phyloP scores from a whole-genome alignment of 1,140 invertebrate species.

The Drosophila subobscura region DNA sequence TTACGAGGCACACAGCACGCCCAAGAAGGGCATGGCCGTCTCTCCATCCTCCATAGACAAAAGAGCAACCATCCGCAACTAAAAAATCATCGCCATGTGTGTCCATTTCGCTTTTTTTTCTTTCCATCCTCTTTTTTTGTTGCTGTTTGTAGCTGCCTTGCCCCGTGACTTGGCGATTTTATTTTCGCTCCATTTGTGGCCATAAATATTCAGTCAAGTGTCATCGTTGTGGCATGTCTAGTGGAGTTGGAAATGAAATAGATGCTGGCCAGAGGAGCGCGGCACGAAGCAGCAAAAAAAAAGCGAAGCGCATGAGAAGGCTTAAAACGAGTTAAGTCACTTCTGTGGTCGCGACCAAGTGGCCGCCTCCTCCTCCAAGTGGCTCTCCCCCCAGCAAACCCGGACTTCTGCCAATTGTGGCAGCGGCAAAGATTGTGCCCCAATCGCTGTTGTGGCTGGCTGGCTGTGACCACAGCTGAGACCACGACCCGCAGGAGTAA shows the following conservation, averaged over 20 bases:
- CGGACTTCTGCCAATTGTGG: slow-evolving; percentile 52
- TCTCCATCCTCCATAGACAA: slow-evolving; percentile 11
- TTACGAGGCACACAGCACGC: slow-evolving; percentile 27
- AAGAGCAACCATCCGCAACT: slow-evolving; percentile 33
- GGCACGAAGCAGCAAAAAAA: background rate
- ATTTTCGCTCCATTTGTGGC: slow-evolving; percentile 81
- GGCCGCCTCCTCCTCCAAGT: slow-evolving; percentile 48
- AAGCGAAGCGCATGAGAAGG: slow-evolving; percentile 53
- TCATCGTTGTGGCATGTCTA: slow-evolving; percentile 77
- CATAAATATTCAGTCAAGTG: slow-evolving; percentile 82
- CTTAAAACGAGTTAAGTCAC: slow-evolving; percentile 81
- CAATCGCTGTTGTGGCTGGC: slow-evolving; percentile 7
- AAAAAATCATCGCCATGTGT: slow-evolving; percentile 62
- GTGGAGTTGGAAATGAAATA: slow-evolving; percentile 80
- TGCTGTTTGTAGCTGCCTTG: slow-evolving; percentile 23
- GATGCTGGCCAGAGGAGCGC: slow-evolving; percentile 45
- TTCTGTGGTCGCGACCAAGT: slow-evolving; percentile 77
- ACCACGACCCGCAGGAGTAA: slow-evolving; percentile 22
- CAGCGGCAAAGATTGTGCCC: slow-evolving; percentile 34
- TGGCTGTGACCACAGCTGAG: slow-evolving; percentile 43
- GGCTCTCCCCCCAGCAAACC: background rate
- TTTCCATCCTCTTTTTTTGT: slow-evolving; percentile 21
- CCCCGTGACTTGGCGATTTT: slow-evolving; percentile 79
- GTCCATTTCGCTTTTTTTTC: slow-evolving; percentile 42
- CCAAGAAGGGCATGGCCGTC: slow-evolving; percentile 67